Base-by-base conservation (phyloP, 1,140 invertebrate genomes). In the Macrotrachela quadricornifera region DNA sequence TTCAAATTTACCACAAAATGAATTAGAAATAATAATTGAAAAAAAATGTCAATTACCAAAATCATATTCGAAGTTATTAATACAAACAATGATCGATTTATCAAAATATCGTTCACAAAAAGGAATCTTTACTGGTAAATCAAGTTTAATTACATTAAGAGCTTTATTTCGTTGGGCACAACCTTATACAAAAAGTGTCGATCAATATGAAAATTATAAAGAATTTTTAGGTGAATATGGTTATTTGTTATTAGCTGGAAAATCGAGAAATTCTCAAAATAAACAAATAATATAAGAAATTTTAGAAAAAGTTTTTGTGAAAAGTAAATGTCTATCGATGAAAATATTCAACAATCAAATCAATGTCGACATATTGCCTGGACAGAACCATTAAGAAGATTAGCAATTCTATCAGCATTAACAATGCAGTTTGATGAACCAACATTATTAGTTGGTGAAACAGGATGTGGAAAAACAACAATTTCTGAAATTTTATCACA, bases 111-210 rank as follows among this genome's bases (percentile, higher is more conserved):
- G 81, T 54, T 71, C 88, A 21, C 78, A 82, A 58, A 79, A 78
- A 4, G 83, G 85, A 11, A 78, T 86, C 6, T 87, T 92, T 67
- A 80, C 83, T 57, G 87, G 87, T 0, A 95, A 94, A 71, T 80
- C 86, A 61, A 85, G 87, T 40, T 94, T 87, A 61, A 86, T 91
- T 52, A 97, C 90, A 0, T 66, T 97, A 10, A 74, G 91, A 60
- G 92, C 99, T 73, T 71, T 97, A 0, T 97, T 99, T 64, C 76
- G 92, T 49, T 99, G 94, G 94, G 92, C 86, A 1, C 83, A 95
- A 64, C 75, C 92, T 37, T 95, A 94, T 21, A 60, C 59, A 38
- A 55, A 59, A 4, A 58, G 56, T 21, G 52, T 59, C 49, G 59
- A 57, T 18, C 41, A 17, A 15, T 50, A 43, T 18, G 40, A 49